A percentile compares a stretch with the other conserved stretches of the same genome.
phyloP scores from a whole-genome alignment of 2,797 vertebrate genomes.

The Pantherophis vulpinus region DNA sequence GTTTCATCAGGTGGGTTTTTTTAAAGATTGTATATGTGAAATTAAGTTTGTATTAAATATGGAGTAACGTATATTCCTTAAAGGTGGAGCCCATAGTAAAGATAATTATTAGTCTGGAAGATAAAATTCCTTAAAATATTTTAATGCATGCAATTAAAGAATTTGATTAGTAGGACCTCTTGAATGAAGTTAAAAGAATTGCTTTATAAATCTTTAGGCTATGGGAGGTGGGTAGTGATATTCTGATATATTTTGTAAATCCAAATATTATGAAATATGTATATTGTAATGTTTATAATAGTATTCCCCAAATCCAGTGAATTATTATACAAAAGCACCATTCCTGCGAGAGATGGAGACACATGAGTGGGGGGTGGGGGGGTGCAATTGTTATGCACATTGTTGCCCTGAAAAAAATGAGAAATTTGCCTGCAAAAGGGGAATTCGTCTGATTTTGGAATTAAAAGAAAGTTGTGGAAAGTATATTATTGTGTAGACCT shows the following conservation, averaged over 20 bases:
- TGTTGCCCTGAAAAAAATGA: slow-evolving; percentile 25
- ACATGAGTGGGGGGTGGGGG: neutral
- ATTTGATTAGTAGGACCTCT: neutral
- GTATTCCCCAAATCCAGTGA: neutral
- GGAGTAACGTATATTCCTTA: neutral
- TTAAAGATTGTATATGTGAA: neutral
- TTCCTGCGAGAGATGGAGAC: neutral
- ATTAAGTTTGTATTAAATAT: neutral
- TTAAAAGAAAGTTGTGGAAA: neutral
- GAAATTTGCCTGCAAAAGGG: neutral
- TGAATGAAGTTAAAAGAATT: neutral
- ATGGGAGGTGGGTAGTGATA: neutral
- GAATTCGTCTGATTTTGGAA: neutral
- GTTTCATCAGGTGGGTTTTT: neutral
- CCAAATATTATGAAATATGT: neutral
- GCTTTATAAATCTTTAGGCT: neutral
- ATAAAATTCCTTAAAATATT: neutral
- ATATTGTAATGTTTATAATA: neutral
- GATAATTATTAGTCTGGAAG: neutral
- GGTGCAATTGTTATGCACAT: neutral
- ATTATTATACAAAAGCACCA: neutral
- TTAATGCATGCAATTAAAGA: slow-evolving; percentile 5
- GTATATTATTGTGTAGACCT: neutral
- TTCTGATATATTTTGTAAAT: neutral
- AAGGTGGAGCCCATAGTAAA: neutral